phyloP scores from a whole-genome alignment of 2,888 invertebrate genomes.

The Gryllus longicercus region DNA sequence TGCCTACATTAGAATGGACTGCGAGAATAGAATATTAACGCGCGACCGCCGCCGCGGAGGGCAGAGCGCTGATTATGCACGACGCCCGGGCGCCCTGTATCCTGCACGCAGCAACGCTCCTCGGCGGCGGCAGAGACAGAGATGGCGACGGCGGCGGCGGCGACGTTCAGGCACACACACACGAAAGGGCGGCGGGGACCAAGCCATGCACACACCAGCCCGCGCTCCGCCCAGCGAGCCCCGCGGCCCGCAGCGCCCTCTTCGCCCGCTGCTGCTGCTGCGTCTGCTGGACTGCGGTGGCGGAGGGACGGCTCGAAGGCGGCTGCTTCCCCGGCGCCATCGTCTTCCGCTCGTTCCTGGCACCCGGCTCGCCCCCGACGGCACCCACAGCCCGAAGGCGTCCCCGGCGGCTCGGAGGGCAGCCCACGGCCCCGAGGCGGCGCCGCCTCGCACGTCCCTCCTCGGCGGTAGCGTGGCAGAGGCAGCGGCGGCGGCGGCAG shows the following conservation, averaged over 20 bases:
- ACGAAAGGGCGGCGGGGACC: background rate
- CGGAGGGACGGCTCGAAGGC: background rate
- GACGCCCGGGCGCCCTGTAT: background rate
- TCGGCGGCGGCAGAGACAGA: background rate
- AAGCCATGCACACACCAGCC: background rate
- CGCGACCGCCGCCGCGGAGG: no score
- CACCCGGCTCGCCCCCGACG: constrained; percentile 4
- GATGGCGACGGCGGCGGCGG: constrained; percentile 19
- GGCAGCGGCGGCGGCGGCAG: no score
- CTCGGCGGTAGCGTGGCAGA: background rate
- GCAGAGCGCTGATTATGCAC: no score
- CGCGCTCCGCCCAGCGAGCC: background rate
- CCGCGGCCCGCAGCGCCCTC: background rate
- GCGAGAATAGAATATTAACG: no score
- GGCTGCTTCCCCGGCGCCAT: background rate
- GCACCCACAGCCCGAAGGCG: background rate
- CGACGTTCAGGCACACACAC: background rate
- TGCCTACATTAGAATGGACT: no score
- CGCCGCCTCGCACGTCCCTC: background rate
- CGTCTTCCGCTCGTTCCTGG: background rate
- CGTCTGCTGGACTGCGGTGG: background rate
- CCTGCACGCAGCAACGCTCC: background rate
- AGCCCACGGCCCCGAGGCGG: background rate
- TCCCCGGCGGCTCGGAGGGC: background rate
- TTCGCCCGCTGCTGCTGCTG: background rate